Evolutionary conservation across 2,797 vertebrate species (phyloP).

Genomic region (Sorex maritimensis): DNA sequence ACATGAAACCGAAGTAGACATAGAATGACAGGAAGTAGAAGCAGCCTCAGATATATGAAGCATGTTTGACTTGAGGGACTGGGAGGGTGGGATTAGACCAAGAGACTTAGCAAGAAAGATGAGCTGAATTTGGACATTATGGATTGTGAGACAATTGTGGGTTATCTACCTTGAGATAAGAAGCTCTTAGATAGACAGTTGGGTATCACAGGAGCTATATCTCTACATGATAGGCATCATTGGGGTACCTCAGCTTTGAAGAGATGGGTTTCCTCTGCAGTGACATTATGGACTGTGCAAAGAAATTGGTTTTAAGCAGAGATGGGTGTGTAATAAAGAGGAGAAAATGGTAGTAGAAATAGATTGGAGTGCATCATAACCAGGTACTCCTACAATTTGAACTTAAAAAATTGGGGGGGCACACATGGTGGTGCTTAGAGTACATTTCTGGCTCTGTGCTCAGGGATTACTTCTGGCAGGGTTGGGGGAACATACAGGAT

Average conservation of each 20-base stretch:
- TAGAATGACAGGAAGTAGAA: not conserved
- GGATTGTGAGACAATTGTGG: not conserved
- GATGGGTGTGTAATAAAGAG: not conserved
- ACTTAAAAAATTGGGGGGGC: not conserved
- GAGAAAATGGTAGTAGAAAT: not conserved
- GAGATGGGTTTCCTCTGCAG: not conserved
- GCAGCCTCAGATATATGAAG: not conserved
- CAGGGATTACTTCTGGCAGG: too few relatives aligned
- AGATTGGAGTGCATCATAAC: not conserved
- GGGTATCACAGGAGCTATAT: not conserved
- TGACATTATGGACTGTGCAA: not conserved
- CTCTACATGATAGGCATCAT: not conserved
- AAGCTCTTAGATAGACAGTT: not conserved
- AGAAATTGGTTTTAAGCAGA: not conserved
- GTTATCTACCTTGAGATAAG: not conserved
- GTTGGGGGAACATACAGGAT: too few relatives aligned
- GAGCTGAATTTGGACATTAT: not conserved
- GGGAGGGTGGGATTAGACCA: not conserved
- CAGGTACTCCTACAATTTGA: not conserved
- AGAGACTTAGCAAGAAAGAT: not conserved
- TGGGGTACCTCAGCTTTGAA: conserved; percentile 19
- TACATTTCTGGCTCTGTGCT: too few relatives aligned
- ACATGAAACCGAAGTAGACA: not conserved
- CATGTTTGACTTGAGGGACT: not conserved
- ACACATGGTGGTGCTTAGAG: too few relatives aligned